Evolutionary conservation across 2,113 vertebrate species (phyloP).

Genomic region (Apteryx mantelli): DNA sequence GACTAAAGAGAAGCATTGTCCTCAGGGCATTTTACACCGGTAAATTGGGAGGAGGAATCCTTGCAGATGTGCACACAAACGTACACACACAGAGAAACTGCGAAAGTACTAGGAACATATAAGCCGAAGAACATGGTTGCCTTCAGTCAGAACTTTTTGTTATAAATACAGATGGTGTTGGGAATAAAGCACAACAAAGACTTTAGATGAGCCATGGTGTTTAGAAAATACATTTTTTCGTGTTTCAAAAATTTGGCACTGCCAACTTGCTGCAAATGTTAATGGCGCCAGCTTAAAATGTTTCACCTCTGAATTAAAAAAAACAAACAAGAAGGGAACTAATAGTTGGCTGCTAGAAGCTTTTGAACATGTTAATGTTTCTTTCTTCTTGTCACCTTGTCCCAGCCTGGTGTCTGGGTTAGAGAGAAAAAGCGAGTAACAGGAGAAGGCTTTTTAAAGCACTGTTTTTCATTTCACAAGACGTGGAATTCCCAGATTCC

Average conservation of each 20-base stretch:
- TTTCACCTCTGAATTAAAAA: background rate
- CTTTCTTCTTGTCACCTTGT: background rate
- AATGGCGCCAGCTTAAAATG: background rate
- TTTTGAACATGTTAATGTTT: background rate
- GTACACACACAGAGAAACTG: background rate
- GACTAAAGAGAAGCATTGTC: slow-evolving; percentile 36
- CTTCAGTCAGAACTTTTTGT: background rate
- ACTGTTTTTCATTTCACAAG: background rate
- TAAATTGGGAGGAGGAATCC: background rate
- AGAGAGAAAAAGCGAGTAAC: background rate
- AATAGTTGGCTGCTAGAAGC: background rate
- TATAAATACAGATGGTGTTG: background rate
- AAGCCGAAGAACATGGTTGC: background rate
- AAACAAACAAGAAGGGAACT: background rate
- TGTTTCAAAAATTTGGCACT: background rate
- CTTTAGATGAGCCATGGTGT: background rate
- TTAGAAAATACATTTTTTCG: background rate
- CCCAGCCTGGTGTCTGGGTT: background rate
- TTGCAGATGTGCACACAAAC: background rate
- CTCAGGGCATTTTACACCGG: background rate
- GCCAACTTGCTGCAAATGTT: background rate
- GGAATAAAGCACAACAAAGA: background rate
- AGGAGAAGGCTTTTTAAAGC: slow-evolving; percentile 28
- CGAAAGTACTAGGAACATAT: background rate
- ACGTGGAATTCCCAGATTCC: background rate